Evolutionary conservation across 2,797 vertebrate genomes (phyloP).

Genomic region (Eulemur rubriventer): DNA sequence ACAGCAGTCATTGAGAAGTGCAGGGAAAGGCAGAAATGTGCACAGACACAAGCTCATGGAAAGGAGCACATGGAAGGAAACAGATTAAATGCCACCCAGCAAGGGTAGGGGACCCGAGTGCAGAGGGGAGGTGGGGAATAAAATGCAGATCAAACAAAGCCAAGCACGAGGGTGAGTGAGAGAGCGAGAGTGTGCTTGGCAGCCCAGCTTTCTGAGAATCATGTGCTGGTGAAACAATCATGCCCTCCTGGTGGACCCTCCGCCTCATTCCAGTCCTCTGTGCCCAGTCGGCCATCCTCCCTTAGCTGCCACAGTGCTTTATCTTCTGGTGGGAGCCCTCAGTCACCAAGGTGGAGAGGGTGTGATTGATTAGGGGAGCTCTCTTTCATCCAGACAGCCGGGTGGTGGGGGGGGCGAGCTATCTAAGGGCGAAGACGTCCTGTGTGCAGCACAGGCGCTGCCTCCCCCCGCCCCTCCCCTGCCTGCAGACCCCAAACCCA

Average conservation of each 20-base stretch:
- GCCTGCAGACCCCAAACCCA: rapidly evolving
- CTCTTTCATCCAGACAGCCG: constrained; percentile 68
- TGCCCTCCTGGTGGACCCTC: constrained; percentile 69
- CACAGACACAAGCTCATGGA: not conserved
- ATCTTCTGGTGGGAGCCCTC: constrained; percentile 48
- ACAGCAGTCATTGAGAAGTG: not conserved
- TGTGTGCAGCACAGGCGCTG: constrained; percentile 35
- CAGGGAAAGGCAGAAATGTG: not conserved
- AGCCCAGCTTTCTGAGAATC: constrained; percentile 68
- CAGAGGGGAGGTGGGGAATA: constrained; percentile 24
- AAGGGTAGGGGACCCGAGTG: constrained; percentile 69
- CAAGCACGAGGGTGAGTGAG: constrained; percentile 1
- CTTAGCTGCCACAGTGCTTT: constrained; percentile 74
- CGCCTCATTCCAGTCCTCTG: constrained; percentile 28
- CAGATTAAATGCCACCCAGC: constrained; percentile 79
- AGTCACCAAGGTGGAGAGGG: constrained; percentile 64
- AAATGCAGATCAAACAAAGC: constrained; percentile 74
- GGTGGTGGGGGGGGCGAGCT: constrained; percentile 60
- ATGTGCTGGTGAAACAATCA: constrained; percentile 78
- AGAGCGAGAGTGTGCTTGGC: constrained; percentile 38
- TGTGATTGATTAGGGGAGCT: constrained; percentile 82
- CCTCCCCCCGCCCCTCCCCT: not conserved
- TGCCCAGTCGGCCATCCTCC: constrained; percentile 74
- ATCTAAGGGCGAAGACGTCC: constrained; percentile 76
- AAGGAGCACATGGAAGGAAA: constrained; percentile 67